phyloP scores from a whole-genome alignment of 2,797 vertebrate genomes.

The Sciurus carolinensis region DNA sequence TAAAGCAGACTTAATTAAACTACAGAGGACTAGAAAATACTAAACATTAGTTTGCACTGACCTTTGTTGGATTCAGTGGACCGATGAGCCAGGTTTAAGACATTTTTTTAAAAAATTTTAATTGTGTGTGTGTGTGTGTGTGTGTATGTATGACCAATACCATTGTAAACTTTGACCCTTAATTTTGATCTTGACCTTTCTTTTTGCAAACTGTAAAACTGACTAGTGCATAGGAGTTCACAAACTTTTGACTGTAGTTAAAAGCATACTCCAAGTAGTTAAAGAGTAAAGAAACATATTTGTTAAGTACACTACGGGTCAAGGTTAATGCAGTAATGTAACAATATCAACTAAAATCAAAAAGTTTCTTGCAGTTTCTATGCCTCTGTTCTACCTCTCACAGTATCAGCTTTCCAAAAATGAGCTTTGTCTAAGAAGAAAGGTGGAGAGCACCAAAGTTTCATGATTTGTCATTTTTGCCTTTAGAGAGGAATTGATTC shows the following conservation, averaged over 20 bases:
- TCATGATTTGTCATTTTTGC: background rate
- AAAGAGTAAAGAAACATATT: background rate
- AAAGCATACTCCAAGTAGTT: background rate
- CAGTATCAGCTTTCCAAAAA: background rate
- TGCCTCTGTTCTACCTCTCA: background rate
- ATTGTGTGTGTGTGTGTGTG: background rate
- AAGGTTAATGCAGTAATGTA: background rate
- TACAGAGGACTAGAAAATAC: background rate
- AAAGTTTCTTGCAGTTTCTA: background rate
- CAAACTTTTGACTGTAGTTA: background rate
- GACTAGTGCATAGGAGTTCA: background rate
- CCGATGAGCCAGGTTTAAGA: background rate
- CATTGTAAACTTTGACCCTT: background rate
- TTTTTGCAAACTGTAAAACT: background rate
- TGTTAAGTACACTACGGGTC: background rate
- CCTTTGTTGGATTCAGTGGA: background rate
- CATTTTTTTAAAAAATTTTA: background rate
- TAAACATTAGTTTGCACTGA: background rate
- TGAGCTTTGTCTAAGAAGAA: background rate
- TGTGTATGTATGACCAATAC: background rate
- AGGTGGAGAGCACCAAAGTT: background rate
- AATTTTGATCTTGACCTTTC: background rate
- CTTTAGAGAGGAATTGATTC: background rate
- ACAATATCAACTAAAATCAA: background rate
- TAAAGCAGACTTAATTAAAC: slow-evolving; percentile 38